Percentiles rank a stretch among this genome's conserved stretches.
Conservation (phyloP, 2,797 vertebrate genomes). For the Hydrocynus forskahlii region DNA sequence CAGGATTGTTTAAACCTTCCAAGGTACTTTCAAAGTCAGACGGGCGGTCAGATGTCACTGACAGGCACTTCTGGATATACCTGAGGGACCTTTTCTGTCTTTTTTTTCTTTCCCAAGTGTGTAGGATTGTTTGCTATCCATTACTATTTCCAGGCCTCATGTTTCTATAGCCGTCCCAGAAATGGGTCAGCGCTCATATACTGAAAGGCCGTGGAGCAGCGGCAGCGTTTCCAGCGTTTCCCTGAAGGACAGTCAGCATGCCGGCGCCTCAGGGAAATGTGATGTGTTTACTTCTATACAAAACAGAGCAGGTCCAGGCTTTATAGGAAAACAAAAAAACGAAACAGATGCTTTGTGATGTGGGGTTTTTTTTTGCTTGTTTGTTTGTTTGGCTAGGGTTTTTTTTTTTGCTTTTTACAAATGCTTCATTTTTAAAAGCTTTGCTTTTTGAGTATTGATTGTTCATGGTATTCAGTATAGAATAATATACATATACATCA, state of each 20-base stretch:
- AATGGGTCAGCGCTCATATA: slow-evolving; percentile 11
- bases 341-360: no score
- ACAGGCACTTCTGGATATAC: neutral
- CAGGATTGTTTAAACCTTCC: neutral
- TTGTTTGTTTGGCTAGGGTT: no score
- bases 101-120: neutral
- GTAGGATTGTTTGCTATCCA: slow-evolving; percentile 9
- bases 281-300: neutral
- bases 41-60: slow-evolving; percentile 22
- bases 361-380: no score
- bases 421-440: no score
- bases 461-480: no score
- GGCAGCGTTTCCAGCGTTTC: neutral
- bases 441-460: no score
- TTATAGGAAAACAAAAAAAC: no score
- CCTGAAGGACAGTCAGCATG: neutral
- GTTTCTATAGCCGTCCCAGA: slow-evolving; percentile 22
- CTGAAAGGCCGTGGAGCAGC: neutral
- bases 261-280: neutral
- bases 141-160: slow-evolving; percentile 13
- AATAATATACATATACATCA: no score
- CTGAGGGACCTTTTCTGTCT: neutral
- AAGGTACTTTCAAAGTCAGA: slow-evolving; percentile 10
- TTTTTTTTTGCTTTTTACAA: no score
- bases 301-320: no score